Conservation (phyloP, 2,113 vertebrate species). For the Fukomys damarensis region DNA sequence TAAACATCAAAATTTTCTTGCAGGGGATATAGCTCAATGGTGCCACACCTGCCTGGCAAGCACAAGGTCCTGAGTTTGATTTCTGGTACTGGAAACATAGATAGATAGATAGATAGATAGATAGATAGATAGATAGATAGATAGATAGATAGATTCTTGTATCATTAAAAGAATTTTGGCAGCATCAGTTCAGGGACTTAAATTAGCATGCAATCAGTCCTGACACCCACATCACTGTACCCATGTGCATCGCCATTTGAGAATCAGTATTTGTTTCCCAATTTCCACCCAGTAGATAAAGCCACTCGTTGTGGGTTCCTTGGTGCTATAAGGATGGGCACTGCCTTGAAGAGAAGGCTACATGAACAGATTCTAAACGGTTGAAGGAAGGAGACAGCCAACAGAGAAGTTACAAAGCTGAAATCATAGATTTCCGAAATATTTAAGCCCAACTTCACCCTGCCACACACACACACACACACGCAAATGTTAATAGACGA, state of each 20-base stretch:
- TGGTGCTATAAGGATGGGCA: accelerated
- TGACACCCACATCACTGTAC: neutral
- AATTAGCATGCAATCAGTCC: neutral
- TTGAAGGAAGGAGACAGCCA: neutral
- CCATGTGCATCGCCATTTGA: no score
- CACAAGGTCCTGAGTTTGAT: no score
- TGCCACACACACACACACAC: neutral
- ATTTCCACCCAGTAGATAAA: neutral
- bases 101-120: no score
- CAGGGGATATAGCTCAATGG: no score
- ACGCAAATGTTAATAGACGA: neutral
- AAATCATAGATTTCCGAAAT: neutral
- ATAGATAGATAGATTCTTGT: no score
- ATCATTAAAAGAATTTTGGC: neutral
- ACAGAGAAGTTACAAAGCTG: neutral
- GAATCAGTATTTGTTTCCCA: neutral
- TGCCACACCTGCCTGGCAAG: no score
- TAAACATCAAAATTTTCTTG: neutral
- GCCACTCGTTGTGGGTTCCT: neutral
- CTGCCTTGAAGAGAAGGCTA: neutral
- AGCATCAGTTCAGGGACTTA: neutral
- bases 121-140: no score
- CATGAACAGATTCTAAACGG: neutral
- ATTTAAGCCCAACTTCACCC: neutral
- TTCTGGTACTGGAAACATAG: no score